phyloP scores from a whole-genome alignment of 2,888 invertebrate species.

The Lissonota sp. region DNA sequence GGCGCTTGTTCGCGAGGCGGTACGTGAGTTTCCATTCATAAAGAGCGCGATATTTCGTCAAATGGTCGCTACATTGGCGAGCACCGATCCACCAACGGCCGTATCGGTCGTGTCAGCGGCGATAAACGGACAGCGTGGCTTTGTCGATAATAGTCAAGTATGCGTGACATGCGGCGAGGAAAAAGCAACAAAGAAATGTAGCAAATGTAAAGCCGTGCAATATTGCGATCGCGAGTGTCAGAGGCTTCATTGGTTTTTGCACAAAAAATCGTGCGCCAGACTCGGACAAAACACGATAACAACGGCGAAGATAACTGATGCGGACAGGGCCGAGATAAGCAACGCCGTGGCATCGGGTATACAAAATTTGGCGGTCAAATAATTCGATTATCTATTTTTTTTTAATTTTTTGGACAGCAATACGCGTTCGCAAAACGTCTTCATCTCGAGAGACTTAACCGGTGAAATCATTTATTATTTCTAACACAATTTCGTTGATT shows the following conservation, averaged over 20 bases:
- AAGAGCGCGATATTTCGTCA: conserved; percentile 96
- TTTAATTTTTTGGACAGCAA: conserved; percentile 6
- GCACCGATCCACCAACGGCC: conserved; percentile 90
- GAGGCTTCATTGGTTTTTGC: conserved; percentile 95
- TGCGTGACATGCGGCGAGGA: conserved; percentile 96
- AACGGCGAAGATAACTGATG: conserved; percentile 72
- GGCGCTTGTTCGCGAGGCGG: conserved; percentile 92
- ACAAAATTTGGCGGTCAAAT: conserved; percentile 77
- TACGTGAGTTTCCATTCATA: conserved; percentile 95
- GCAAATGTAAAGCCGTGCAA: conserved; percentile 96
- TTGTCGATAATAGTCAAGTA: conserved; percentile 88
- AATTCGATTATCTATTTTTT: conserved; percentile 43
- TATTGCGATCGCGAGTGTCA: conserved; percentile 98
- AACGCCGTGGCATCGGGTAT: conserved; percentile 76
- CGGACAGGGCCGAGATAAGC: conserved; percentile 76
- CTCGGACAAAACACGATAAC: conserved; percentile 77
- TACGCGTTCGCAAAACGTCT: background rate
- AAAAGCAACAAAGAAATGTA: conserved; percentile 96
- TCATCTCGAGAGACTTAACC: conserved; percentile 20
- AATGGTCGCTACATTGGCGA: conserved; percentile 91
- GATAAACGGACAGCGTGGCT: conserved; percentile 95
- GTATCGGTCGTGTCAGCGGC: conserved; percentile 90
- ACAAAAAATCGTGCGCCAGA: conserved; percentile 93
- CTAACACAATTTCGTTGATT: conserved; percentile 12
- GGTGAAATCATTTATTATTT: conserved; percentile 5